Evolutionary conservation across 2,113 vertebrate species (phyloP).

Genomic region (Aspiorhynchus laticeps): DNA sequence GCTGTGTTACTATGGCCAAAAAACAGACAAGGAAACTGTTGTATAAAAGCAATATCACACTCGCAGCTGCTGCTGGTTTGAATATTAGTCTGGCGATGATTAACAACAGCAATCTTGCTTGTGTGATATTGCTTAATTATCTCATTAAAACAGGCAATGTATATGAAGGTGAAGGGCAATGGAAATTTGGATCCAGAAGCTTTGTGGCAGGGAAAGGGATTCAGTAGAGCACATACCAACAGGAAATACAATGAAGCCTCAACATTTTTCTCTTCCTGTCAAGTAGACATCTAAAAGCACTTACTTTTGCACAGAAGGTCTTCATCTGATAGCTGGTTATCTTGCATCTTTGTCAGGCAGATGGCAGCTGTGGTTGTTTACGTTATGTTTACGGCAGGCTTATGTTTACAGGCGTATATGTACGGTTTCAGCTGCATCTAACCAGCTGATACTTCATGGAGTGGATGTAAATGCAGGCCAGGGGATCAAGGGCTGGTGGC

Average conservation of each 20-base stretch:
- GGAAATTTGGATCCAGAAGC: background rate
- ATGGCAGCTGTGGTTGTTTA: conserved; percentile 68
- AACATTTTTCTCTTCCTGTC: background rate
- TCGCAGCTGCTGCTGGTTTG: background rate
- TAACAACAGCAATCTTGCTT: background rate
- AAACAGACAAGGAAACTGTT: background rate
- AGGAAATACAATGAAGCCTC: background rate
- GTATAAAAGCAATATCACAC: background rate
- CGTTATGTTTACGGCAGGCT: conserved; percentile 60
- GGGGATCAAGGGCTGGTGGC: conserved; percentile 78
- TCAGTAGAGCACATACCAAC: background rate
- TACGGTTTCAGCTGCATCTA: conserved; percentile 68
- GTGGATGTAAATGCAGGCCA: conserved; percentile 81
- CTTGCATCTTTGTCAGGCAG: conserved; percentile 64
- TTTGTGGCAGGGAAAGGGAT: background rate
- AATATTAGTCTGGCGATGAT: background rate
- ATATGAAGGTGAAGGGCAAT: background rate
- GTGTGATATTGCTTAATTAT: conserved; percentile 3
- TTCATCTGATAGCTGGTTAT: conserved; percentile 26
- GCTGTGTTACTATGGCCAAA: background rate
- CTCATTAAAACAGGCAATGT: background rate
- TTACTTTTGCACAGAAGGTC: conserved; percentile 10
- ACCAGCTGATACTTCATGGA: conserved; percentile 81
- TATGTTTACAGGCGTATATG: conserved; percentile 73
- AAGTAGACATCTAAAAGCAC: background rate